phyloP scores from a whole-genome alignment of 2,797 vertebrate genomes.

The Myioborus melanocephalus region DNA sequence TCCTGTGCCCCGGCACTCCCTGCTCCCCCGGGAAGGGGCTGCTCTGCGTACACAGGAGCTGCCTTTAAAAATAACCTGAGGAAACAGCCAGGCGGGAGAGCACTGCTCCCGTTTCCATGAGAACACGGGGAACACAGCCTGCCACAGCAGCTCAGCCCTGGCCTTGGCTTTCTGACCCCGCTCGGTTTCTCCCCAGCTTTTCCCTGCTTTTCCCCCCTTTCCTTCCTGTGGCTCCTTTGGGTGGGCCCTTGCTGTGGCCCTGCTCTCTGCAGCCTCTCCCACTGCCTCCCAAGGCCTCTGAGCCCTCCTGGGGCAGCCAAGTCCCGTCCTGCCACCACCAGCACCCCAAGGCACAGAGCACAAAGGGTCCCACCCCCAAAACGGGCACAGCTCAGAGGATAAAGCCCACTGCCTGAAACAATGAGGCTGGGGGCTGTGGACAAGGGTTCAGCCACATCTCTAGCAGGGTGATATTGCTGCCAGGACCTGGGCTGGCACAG shows the following conservation, averaged over 20 bases:
- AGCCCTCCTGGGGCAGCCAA: neutral
- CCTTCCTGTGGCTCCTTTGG: neutral
- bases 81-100: neutral
- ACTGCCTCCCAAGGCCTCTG: neutral
- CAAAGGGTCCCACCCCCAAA: neutral
- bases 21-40: neutral
- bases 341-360: neutral
- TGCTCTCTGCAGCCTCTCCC: neutral
- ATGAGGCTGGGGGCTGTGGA: neutral
- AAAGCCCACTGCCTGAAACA: neutral
- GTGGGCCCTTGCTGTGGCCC: no score
- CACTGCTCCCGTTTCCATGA: neutral
- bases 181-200: neutral
- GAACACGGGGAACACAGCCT: neutral
- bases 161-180: fast-evolving
- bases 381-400: neutral
- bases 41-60: neutral
- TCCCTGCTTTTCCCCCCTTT: neutral
- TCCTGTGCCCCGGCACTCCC: fast-evolving
- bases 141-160: neutral
- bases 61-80: neutral
- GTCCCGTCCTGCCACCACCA: neutral
- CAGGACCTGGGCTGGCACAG: neutral
- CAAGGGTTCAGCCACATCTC: neutral
- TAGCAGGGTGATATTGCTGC: neutral